Conservation (phyloP, 2,797 vertebrate species). For the Gallinago nigripennis region DNA sequence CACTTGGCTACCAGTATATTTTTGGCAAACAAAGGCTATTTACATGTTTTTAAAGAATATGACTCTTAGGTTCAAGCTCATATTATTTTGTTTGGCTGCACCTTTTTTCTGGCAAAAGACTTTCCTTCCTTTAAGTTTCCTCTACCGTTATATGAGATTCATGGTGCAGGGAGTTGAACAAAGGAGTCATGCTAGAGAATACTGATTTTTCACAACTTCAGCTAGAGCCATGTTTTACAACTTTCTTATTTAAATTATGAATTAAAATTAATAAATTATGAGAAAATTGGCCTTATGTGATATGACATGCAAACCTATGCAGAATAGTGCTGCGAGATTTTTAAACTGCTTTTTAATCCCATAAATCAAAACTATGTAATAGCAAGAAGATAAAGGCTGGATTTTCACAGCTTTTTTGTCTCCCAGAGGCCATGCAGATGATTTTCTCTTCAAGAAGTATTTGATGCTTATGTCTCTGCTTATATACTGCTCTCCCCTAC, state of each 20-base stretch:
- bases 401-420: not conserved
- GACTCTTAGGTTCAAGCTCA: not conserved
- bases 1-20: not conserved
- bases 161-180: not conserved
- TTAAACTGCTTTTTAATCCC: slow-evolving; percentile 11
- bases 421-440: not conserved
- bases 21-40: not conserved
- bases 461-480: not conserved
- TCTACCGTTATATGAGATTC: not conserved
- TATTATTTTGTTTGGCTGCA: not conserved
- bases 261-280: slow-evolving; percentile 55
- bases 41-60: not conserved
- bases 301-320: slow-evolving; percentile 12
- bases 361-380: not conserved
- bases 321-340: not conserved
- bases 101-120: not conserved
- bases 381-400: not conserved
- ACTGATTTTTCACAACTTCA: slow-evolving; percentile 13
- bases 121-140: not conserved
- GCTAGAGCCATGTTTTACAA: not conserved
- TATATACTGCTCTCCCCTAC: not conserved
- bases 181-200: not conserved
- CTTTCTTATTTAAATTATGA: slow-evolving; percentile 37
- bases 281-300: slow-evolving; percentile 12
- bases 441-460: not conserved